These are phyloP conservation scores for Jacana jacana DNA, from an alignment of 2,113 vertebrate genomes.

Conservation along the genomic window DNA sequence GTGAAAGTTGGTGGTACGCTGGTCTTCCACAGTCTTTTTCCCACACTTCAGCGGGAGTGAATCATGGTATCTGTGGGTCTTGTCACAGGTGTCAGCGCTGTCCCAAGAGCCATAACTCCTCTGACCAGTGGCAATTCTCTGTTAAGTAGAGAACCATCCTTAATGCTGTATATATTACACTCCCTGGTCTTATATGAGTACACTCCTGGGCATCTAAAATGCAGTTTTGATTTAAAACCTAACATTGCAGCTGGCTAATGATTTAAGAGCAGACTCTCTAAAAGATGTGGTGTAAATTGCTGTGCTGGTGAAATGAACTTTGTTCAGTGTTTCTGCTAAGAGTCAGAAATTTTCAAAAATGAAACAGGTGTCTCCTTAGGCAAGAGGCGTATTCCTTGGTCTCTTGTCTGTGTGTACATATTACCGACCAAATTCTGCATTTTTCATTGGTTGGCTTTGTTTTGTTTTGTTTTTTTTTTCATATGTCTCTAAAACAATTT, in stretches of 20 bases:
- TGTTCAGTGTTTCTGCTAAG: neutral
- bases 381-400: neutral
- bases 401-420: neutral
- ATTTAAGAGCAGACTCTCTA: neutral
- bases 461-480: neutral
- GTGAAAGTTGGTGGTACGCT: neutral
- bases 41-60: neutral
- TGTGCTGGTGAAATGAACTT: neutral
- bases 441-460: neutral
- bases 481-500: neutral
- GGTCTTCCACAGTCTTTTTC: neutral
- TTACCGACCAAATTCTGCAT: neutral
- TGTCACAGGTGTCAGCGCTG: neutral
- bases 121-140: neutral
- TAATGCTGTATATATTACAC: neutral
- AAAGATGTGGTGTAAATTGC: neutral
- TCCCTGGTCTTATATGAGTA: too few species aligned
- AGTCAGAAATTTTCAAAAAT: neutral
- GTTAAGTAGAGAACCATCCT: neutral
- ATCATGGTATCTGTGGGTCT: neutral
- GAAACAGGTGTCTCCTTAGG: neutral
- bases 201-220: neutral
- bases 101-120: neutral
- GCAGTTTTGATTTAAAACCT: neutral
- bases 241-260: neutral